Evolutionary conservation across 2,888 invertebrate genomes (phyloP).

Genomic region (Drosophila neotestacea): DNA sequence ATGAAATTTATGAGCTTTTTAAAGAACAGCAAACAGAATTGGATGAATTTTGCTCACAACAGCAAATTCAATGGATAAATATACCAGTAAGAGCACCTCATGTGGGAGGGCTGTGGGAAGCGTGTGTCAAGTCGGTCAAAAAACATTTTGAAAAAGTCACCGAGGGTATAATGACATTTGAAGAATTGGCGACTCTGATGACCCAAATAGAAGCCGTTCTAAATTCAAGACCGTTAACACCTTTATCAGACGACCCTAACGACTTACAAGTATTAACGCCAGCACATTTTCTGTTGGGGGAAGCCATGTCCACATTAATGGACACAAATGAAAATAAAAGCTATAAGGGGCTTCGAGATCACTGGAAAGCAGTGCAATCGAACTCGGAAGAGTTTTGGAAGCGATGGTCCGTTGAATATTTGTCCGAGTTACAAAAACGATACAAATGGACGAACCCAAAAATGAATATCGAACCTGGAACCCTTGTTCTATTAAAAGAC

Average conservation of each 20-base stretch:
- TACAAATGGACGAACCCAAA: too few relatives aligned
- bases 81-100: slow-evolving; percentile 1
- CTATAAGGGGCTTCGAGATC: neutral
- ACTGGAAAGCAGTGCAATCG: neutral
- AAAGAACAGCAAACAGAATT: too few relatives aligned
- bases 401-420: too few relatives aligned
- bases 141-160: neutral
- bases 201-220: neutral
- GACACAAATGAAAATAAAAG: too few relatives aligned
- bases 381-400: neutral
- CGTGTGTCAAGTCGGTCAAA: neutral
- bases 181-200: neutral
- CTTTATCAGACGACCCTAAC: neutral
- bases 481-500: too few relatives aligned
- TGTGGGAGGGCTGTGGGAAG: neutral
- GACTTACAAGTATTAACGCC: too few relatives aligned
- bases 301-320: too few relatives aligned
- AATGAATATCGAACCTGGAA: too few relatives aligned
- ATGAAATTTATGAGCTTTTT: neutral
- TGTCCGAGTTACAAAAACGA: too few relatives aligned
- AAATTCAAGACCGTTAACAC: neutral
- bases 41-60: too few relatives aligned
- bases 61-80: too few relatives aligned
- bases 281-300: too few relatives aligned
- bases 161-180: neutral